Base-by-base conservation (phyloP, 2,113 vertebrate genomes). In the Melanotaenia duboulayi region DNA sequence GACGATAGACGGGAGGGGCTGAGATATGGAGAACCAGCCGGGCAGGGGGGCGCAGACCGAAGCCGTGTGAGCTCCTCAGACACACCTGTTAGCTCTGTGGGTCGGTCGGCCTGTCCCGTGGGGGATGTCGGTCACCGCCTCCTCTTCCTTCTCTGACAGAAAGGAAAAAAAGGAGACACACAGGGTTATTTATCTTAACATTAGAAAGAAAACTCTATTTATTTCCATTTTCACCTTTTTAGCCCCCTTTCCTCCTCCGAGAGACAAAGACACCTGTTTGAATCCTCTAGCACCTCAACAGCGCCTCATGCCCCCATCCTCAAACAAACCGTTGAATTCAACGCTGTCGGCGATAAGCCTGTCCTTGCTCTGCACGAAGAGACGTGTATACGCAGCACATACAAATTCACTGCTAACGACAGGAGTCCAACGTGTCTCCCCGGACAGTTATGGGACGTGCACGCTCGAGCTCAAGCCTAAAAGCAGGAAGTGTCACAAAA, bases 71-170 rank as follows among this genome's bases (percentile, higher is more conserved):
- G 68, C 76, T 54, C 50, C 52, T 81, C 82, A 71, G 68, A 85
- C 88, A 91, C 93, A 94, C 93, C 92, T 94, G 93, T 94, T 93
- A 85, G 90, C 86, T 80, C 87, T 85, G 82, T 69, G 90, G 78
- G 65, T 74, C 81, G 67, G n/a, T 52, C 74, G 83, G 82, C 87
- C 88, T 72, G 91, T 92, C 91, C 90, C 93, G 87, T 66, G 85
- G 85, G 90, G 81, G 88, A 74, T 64, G 88, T 88, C 90, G 73
- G 82, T 84, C 81, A 70, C 84, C 85, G 64, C 66, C 74, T 49
- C 63, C 54, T 74, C 79, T 20, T 71, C 63, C 71, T 81, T 37
- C 52, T 74, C 44, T 0, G 82, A 37, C 25, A n/a, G 39, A 42
- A 42, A 14, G 2, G 39, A 13, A 3, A 42, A 12, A 42, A 42